Base-by-base conservation (phyloP, 2,797 vertebrate species). In the Sebastes hopkinsi region DNA sequence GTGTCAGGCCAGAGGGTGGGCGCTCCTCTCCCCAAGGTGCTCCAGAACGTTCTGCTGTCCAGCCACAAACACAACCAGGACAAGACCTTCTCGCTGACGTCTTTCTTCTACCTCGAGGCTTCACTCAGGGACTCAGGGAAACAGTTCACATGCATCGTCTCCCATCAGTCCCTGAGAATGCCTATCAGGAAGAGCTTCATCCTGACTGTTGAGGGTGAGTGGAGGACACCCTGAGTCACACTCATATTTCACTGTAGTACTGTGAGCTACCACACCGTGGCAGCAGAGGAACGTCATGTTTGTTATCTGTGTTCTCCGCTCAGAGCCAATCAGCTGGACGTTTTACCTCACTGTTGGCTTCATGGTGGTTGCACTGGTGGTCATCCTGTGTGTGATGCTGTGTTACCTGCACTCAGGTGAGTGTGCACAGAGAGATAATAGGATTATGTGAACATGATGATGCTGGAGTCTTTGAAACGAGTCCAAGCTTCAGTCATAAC, bases 141-240 rank as follows among this genome's bases (percentile, higher is more conserved):
- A 12, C 89, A 79, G 50, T 96, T 93, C 72, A 95, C 92, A 0
- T 97, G 97, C 90, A 90, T 78, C 2, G 96, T 96, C 8, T 93
- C 93, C 12, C 96, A 97, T 56, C 25, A 11, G 38, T 92, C 96
- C 4, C 88, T 96, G 54, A 93, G 79, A 23, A 20, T 85, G 36
- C 93, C 96, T n/a, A 85, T 96, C 82, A 94, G 84, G 62, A 97
- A 95, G 80, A 95, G 89, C 59, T 93, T 97, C 87, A 88, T 65
- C 1, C 87, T 96, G 55, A 86, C 23, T 2, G 88, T 95, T 4
- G 76, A 94, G 81, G 94, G 94, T 95, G 73, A 85, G 84, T 8
- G n/a, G 3, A 16, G 22, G 2, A 2, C 18, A 32, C 22, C 2
- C 9, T 0, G 30, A 2, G 3, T 12, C 8, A 25, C 8, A 4